Base-by-base conservation (phyloP, 2,888 invertebrate genomes). In the Cordylochernes scorpioides region DNA sequence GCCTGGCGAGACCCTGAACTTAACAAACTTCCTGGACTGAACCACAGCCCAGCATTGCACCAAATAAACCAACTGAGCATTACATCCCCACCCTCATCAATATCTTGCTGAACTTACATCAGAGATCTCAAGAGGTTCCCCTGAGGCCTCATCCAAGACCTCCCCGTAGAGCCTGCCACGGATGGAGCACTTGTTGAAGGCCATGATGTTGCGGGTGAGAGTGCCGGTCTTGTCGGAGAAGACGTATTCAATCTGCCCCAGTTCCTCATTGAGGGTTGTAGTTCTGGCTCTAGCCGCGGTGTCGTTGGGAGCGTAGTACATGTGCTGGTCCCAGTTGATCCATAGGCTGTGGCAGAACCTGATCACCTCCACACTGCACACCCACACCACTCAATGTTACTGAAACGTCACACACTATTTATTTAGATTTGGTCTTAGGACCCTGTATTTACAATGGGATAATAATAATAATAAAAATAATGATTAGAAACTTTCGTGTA, bases 141-240 rank as follows among this genome's bases (percentile, higher is more conserved):
- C 84, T 26, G 80, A 78, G 45, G 63, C 61, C 41, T 72, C 67
- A 56, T 88, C 84, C 34, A 77, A 61, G 31, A 78, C 61, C 54
- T 94, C 88, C 14, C 97, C 97, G 55, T 84, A 97, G 32, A 72
- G 65, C 42, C 68, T 65, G 4, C 82, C 88, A 42, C 71, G 74
- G 43, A 97, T 82, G 38, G 91, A 80, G 55, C 91, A 88, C 59
- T 94, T 94, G 59, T 94, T 94, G 58, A 97, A 97, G 33, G 88
- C 82, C 97, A 97, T 97, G 44, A 97, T 88, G 55, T 97, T 97
- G 63, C 91, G 88, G 17, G 97, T 97, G 33, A 97, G 62, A 9
- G 97, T 97, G 45, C 97, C 97, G 38, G 97, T 97, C 62, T 97
- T 97, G 57, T 97, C 97, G 28, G 91, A 88, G 61, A 97, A 97